phyloP scores from a whole-genome alignment of 2,888 invertebrate species.

The Drosophila tanythrix region DNA sequence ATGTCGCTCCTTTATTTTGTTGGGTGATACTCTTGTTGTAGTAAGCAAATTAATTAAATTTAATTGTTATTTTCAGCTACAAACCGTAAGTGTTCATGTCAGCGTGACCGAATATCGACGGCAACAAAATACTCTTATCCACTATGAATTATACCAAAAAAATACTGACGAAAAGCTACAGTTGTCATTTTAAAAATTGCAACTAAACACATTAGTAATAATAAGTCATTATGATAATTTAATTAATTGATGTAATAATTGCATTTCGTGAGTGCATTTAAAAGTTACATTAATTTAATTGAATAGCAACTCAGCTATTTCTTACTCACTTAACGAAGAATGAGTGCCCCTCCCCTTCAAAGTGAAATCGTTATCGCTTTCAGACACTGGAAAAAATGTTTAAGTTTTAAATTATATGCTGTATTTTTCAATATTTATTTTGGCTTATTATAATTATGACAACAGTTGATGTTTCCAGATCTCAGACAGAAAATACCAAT shows the following conservation, averaged over 20 bases:
- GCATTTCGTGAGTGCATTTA: no score
- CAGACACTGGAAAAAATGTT: background rate
- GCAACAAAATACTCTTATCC: constrained; percentile 2
- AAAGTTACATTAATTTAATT: no score
- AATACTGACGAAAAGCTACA: background rate
- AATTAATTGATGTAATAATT: no score
- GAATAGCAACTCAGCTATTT: background rate
- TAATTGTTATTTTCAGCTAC: constrained; percentile 64
- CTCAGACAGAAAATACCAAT: background rate
- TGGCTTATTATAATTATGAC: background rate
- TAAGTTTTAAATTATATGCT: no score
- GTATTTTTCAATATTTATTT: background rate
- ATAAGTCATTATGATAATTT: background rate
- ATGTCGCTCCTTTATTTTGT: constrained; percentile 63
- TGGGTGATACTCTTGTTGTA: constrained; percentile 47
- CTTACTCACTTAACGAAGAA: constrained; percentile 10
- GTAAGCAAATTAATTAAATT: constrained; percentile 49
- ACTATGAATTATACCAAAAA: background rate
- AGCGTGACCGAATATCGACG: constrained; percentile 37
- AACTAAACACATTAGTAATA: background rate
- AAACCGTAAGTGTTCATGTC: constrained; percentile 77
- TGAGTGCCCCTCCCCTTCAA: background rate
- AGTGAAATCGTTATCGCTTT: background rate
- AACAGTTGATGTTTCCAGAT: background rate
- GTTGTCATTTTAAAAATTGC: background rate